Conservation (phyloP, 2,113 vertebrate genomes). For the Hydrochoerus hydrochaeris region DNA sequence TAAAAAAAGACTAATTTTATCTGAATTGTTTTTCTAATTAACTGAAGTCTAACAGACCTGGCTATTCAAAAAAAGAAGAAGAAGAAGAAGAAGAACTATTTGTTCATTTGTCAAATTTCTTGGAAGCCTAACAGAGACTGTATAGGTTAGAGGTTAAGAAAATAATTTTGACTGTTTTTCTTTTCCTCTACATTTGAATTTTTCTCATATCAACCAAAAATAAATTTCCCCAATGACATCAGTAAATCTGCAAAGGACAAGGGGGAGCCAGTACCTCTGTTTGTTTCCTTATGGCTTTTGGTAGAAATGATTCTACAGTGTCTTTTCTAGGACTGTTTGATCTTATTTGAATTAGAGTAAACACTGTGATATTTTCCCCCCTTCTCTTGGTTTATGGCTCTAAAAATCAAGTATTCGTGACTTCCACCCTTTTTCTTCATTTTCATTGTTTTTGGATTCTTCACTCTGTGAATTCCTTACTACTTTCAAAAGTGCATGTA, state of each 20-base stretch:
- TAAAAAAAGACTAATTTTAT: conserved; percentile 85
- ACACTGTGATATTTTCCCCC: not conserved
- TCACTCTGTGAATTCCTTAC: not conserved
- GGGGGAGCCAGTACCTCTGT: not conserved
- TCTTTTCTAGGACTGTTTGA: not conserved
- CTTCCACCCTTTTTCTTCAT: not conserved
- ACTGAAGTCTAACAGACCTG: conserved; percentile 76
- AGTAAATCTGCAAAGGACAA: not conserved
- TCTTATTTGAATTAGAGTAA: conserved; percentile 14
- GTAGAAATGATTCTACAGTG: not conserved
- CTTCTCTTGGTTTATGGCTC: conserved; percentile 12
- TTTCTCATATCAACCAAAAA: conserved; percentile 11
- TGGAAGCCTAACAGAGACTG: conserved; percentile 28
- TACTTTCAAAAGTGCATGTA: not conserved
- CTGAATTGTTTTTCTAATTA: conserved; percentile 85
- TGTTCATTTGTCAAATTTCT: conserved; percentile 68
- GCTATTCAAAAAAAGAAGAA: conserved; percentile 75
- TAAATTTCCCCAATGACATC: not conserved
- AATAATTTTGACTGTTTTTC: conserved; percentile 43
- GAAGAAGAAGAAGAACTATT: conserved; percentile 8
- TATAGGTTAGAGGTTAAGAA: conserved; percentile 40
- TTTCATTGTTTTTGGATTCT: conserved; percentile 32
- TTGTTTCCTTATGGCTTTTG: not conserved
- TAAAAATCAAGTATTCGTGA: conserved; percentile 43
- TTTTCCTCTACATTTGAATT: conserved; percentile 48